These are phyloP conservation scores for Bursaphelenchus mucronatus DNA, from an alignment of 1,140 invertebrate species.

Conservation along the genomic window DNA sequence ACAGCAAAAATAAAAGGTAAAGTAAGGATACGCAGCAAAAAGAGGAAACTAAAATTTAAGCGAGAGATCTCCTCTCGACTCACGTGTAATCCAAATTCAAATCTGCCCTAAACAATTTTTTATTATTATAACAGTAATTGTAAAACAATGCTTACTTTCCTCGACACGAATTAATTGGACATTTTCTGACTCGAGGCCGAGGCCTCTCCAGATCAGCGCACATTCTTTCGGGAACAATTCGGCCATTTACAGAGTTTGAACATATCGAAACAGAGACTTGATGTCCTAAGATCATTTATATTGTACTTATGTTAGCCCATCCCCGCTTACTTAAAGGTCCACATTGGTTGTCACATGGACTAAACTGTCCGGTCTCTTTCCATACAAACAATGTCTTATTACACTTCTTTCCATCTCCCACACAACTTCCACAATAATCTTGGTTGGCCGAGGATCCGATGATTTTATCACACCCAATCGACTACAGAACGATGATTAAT, in stretches of 20 bases:
- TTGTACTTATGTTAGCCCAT: slow-evolving; percentile 5
- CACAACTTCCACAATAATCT: slow-evolving; percentile 53
- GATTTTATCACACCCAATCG: slow-evolving; percentile 49
- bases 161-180: slow-evolving; percentile 46
- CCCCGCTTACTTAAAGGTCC: slow-evolving; percentile 36
- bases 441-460: slow-evolving; percentile 43
- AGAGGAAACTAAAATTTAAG: slow-evolving; percentile 17
- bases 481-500: slow-evolving; percentile 22
- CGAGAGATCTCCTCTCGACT: slow-evolving; percentile 6
- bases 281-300: slow-evolving; percentile 28
- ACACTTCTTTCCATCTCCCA: slow-evolving; percentile 46
- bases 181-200: slow-evolving; percentile 39
- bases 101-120: neutral
- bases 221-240: slow-evolving; percentile 50
- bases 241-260: slow-evolving; percentile 44
- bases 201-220: slow-evolving; percentile 49
- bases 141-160: slow-evolving; percentile 46
- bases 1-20: slow-evolving; percentile 26
- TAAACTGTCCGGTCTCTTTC: slow-evolving; percentile 50
- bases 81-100: slow-evolving; percentile 1
- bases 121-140: slow-evolving; percentile 2
- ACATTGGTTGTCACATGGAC: slow-evolving; percentile 46
- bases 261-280: slow-evolving; percentile 52
- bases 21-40: slow-evolving; percentile 7
- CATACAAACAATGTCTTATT: slow-evolving; percentile 43